phyloP scores from a whole-genome alignment of 1,140 invertebrate genomes.

The Globodera ellingtonae region DNA sequence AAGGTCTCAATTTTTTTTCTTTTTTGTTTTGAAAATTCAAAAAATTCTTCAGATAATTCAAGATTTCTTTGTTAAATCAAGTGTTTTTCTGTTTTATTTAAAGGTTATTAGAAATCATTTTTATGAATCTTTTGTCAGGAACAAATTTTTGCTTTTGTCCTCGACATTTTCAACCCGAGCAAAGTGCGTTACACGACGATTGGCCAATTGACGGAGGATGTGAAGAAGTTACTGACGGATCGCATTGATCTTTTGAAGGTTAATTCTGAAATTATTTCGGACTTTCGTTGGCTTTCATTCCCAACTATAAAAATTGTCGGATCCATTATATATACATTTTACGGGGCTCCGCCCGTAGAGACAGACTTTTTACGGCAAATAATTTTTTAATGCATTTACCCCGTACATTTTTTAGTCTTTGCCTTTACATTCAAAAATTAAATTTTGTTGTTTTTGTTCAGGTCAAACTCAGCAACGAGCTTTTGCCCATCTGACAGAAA shows the following conservation, averaged over 20 bases:
- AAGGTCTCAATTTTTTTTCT: constrained; percentile 37
- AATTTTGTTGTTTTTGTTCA: neutral
- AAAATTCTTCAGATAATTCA: neutral
- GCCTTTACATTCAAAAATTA: too few relatives aligned
- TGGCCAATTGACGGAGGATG: constrained; percentile 45
- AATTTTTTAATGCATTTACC: too few relatives aligned
- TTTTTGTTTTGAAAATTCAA: too few relatives aligned
- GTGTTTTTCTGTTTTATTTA: constrained; percentile 16
- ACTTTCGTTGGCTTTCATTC: too few relatives aligned
- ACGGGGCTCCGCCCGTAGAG: too few relatives aligned
- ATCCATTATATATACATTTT: too few relatives aligned
- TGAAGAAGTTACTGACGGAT: constrained; percentile 40
- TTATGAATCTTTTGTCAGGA: constrained; percentile 30
- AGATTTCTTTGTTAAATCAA: neutral
- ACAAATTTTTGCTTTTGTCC: constrained; percentile 44
- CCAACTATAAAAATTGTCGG: too few relatives aligned
- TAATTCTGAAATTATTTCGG: neutral
- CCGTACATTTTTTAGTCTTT: too few relatives aligned
- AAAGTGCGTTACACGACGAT: constrained; percentile 49
- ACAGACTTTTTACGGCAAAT: too few relatives aligned
- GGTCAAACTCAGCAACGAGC: constrained; percentile 48
- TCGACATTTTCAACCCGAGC: constrained; percentile 47
- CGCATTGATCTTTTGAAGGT: constrained; percentile 46
- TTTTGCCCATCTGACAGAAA: constrained; percentile 35
- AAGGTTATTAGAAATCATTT: neutral